Conservation (phyloP, 1,140 invertebrate genomes). For the Danaus plexippus region DNA sequence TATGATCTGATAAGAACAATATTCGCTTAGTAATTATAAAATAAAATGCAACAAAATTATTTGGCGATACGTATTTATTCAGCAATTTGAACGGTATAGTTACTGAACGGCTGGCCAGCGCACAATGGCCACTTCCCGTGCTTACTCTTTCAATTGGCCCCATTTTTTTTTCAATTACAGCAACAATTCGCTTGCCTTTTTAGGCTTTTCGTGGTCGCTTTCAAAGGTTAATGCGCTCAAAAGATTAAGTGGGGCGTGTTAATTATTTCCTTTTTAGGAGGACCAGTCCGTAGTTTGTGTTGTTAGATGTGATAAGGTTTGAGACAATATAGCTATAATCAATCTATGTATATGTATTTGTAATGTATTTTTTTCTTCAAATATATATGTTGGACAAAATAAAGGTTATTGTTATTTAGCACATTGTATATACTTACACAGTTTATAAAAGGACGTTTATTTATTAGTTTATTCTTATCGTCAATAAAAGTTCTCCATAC, state of each 20-base stretch:
- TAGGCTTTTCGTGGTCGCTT: constrained; percentile 25
- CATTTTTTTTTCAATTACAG: constrained; percentile 36
- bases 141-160: constrained; percentile 22
- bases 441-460: no score
- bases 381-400: no score
- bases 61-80: constrained; percentile 11
- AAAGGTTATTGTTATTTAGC: no score
- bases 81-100: constrained; percentile 23
- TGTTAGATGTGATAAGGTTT: constrained; percentile 4
- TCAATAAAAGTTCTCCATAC: not conserved
- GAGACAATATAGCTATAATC: not conserved
- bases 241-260: constrained; percentile 41
- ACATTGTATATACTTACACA: no score
- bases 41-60: no score
- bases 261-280: constrained; percentile 41
- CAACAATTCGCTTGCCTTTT: constrained; percentile 29
- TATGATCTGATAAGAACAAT: no score
- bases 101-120: constrained; percentile 19
- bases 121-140: constrained; percentile 22
- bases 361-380: no score
- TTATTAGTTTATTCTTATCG: no score
- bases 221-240: constrained; percentile 31
- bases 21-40: no score
- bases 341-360: not conserved
- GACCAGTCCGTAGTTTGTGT: constrained; percentile 3